These are phyloP conservation scores for Gari tellinella DNA, from an alignment of 2,888 invertebrate species.

Conservation along the genomic window DNA sequence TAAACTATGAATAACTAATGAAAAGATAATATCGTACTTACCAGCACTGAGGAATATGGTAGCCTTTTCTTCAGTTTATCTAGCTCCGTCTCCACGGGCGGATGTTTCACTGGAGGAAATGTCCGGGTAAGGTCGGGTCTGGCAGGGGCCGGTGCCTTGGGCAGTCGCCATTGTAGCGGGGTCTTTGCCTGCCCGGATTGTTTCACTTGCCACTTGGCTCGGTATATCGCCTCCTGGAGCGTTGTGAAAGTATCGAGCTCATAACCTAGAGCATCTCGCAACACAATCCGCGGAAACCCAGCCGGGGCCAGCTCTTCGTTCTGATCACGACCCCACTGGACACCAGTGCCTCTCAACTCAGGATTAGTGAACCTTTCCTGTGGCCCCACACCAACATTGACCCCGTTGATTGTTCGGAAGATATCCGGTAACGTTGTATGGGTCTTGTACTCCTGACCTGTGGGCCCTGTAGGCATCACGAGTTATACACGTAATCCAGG, in stretches of 20 bases:
- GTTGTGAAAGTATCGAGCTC: conserved; percentile 78
- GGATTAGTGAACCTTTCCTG: conserved; percentile 31
- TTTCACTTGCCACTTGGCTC: conserved; percentile 65
- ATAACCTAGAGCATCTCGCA: conserved; percentile 67
- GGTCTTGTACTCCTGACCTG: conserved; percentile 1
- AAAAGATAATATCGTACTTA: too few relatives aligned
- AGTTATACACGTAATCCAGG: too few relatives aligned
- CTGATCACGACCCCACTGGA: not conserved
- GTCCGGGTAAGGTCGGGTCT: conserved; percentile 77
- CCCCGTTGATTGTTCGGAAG: conserved; percentile 50
- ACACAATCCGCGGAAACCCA: conserved; percentile 66
- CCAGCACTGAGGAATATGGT: too few relatives aligned
- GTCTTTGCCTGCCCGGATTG: conserved; percentile 55
- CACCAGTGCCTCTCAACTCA: not conserved
- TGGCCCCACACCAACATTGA: conserved; percentile 44
- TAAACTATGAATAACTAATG: too few relatives aligned
- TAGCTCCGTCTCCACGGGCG: conserved; percentile 8
- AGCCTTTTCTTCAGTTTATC: too few relatives aligned
- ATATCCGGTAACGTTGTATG: conserved; percentile 42
- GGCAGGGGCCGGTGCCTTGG: conserved; percentile 78
- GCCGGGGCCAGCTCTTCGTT: not conserved
- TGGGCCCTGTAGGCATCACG: conserved; percentile 9
- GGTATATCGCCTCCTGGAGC: conserved; percentile 78
- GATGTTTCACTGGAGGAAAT: conserved; percentile 52
- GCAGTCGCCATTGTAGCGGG: conserved; percentile 80